phyloP scores from a whole-genome alignment of 2,888 invertebrate species.

The Kryphioiulus occultus region DNA sequence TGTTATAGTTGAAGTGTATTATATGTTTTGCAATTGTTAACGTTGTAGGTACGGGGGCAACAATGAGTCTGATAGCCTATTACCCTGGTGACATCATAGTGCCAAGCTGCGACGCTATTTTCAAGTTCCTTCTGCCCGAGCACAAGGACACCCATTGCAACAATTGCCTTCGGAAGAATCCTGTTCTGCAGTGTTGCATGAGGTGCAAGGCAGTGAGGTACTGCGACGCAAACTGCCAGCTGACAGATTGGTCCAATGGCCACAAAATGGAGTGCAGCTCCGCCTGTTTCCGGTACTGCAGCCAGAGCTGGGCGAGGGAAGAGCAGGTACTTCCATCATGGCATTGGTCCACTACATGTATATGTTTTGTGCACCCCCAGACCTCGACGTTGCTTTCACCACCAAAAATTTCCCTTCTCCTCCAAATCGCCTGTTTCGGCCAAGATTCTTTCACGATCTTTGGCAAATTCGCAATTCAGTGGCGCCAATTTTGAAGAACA shows the following conservation, averaged over 20 bases:
- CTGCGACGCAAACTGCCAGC: neutral
- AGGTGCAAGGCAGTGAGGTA: neutral
- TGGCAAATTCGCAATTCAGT: too few species aligned
- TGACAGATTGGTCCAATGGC: neutral
- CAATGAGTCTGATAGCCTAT: neutral
- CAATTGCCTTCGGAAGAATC: neutral
- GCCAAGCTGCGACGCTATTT: neutral
- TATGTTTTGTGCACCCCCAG: too few species aligned
- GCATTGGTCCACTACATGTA: too few species aligned
- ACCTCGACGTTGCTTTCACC: too few species aligned
- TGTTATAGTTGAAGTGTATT: too few species aligned
- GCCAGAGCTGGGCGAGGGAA: neutral
- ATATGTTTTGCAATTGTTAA: too few species aligned
- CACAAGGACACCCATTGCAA: neutral
- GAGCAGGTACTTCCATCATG: neutral
- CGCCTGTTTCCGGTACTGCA: neutral
- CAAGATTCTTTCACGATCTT: too few species aligned
- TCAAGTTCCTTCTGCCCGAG: neutral
- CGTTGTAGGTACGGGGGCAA: too few species aligned
- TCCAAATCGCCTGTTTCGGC: too few species aligned
- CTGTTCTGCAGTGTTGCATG: neutral
- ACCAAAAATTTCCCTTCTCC: too few species aligned
- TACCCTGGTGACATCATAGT: neutral
- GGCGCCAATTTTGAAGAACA: too few species aligned
- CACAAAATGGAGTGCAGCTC: neutral